These are phyloP conservation scores for Triplophysa yarkandensis DNA, from an alignment of 2,797 vertebrate genomes.

Conservation along the genomic window DNA sequence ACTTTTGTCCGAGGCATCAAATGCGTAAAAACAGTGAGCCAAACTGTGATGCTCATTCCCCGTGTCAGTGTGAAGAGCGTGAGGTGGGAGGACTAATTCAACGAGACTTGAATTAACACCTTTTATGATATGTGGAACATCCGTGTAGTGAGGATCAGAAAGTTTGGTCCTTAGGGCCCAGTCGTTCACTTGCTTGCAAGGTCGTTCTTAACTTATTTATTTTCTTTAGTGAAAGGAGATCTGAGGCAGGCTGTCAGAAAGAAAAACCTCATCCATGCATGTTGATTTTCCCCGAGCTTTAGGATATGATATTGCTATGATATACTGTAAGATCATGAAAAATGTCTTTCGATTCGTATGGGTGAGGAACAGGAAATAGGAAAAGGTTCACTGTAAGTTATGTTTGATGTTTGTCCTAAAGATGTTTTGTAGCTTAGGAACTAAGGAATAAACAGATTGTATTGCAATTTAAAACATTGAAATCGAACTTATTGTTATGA, in stretches of 20 bases:
- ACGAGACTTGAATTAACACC: slow-evolving; percentile 64
- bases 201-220: neutral
- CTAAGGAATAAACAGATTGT: neutral
- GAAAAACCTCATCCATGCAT: neutral
- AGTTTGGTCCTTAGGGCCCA: slow-evolving; percentile 34
- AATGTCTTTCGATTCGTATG: neutral
- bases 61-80: slow-evolving; percentile 49
- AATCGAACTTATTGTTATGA: neutral
- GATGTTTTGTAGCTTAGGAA: neutral
- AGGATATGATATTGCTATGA: neutral
- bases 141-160: slow-evolving; percentile 34
- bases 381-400: neutral
- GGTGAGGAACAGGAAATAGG: neutral
- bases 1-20: slow-evolving; percentile 22
- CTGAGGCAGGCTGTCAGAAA: neutral
- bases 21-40: slow-evolving; percentile 20
- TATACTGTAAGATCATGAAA: neutral
- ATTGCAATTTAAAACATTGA: neutral
- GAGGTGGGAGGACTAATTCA: slow-evolving; percentile 64
- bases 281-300: neutral
- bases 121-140: slow-evolving; percentile 59
- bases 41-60: slow-evolving; percentile 30
- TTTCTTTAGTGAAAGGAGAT: neutral
- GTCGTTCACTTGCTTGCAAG: slow-evolving; percentile 17
- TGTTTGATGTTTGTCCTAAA: neutral